Conservation (phyloP, 2,113 vertebrate genomes). For the Stercorarius parasiticus region DNA sequence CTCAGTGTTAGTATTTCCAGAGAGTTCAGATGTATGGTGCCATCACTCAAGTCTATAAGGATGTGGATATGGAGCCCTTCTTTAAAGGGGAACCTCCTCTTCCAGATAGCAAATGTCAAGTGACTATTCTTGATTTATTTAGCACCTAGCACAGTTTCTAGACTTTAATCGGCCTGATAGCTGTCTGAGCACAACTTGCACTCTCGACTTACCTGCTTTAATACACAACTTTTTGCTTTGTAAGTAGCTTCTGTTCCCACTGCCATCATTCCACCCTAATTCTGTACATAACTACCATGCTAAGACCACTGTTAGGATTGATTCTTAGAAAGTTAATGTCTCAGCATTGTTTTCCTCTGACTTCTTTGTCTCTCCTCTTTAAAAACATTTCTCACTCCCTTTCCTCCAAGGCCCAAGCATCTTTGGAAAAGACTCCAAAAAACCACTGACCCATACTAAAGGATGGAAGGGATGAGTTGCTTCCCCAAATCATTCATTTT, state of each 20-base stretch:
- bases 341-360: background rate
- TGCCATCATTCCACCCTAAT: background rate
- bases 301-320: background rate
- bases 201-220: background rate
- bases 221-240: background rate
- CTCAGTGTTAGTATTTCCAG: conserved; percentile 45
- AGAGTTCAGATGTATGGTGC: background rate
- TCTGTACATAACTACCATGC: background rate
- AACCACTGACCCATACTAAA: background rate
- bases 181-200: background rate
- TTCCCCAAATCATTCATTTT: background rate
- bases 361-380: background rate
- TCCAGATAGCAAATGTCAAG: conserved; percentile 56
- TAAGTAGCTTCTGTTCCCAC: conserved; percentile 15
- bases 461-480: background rate
- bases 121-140: conserved; percentile 34
- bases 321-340: conserved; percentile 9
- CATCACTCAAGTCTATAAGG: background rate
- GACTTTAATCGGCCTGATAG: conserved; percentile 13
- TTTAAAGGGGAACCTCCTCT: conserved; percentile 38
- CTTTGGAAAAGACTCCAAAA: background rate
- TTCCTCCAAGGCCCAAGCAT: background rate
- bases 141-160: background rate
- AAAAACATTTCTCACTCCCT: background rate
- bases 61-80: background rate